Conservation (phyloP, 2,888 invertebrate species). For the Asteroscopus sphinx region DNA sequence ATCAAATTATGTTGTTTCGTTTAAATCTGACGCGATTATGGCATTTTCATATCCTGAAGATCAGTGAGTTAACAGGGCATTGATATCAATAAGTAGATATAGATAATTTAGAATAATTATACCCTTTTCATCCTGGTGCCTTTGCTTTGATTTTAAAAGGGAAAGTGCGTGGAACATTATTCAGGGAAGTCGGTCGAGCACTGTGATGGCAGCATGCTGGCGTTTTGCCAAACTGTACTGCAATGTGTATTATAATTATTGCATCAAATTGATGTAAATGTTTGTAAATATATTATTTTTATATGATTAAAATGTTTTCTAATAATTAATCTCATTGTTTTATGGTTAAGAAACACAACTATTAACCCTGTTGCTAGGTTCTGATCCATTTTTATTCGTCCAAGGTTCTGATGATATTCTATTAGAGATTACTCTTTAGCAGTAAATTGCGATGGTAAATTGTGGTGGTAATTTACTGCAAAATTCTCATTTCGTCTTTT, state of each 20-base stretch:
- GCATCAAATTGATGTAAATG: slow-evolving; percentile 88
- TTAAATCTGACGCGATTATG: slow-evolving; percentile 43
- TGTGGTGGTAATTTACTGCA: no score
- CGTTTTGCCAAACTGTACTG: slow-evolving; percentile 75
- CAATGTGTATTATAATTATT: slow-evolving; percentile 74
- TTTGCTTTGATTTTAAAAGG: slow-evolving; percentile 26
- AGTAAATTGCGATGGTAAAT: no score
- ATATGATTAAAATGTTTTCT: slow-evolving; percentile 81
- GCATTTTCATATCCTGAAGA: slow-evolving; percentile 7
- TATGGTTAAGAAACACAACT: slow-evolving; percentile 18
- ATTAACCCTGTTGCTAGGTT: no score
- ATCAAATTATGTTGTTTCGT: slow-evolving; percentile 47
- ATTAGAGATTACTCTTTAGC: no score
- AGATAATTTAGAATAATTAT: slow-evolving; percentile 15
- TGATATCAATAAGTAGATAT: slow-evolving; percentile 6
- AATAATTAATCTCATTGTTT: slow-evolving; percentile 63
- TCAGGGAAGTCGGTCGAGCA: slow-evolving; percentile 51
- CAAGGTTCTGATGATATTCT: no score
- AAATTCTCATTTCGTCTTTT: no score
- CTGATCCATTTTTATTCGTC: no score
- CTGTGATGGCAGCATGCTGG: slow-evolving; percentile 61
- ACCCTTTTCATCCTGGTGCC: slow-evolving; percentile 13
- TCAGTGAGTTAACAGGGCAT: slow-evolving; percentile 6
- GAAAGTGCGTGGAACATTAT: slow-evolving; percentile 20
- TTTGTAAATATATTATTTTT: slow-evolving; percentile 89